A percentile compares a stretch with the other conserved stretches of the same genome.
phyloP scores from a whole-genome alignment of 2,888 invertebrate genomes.

The Andrena haemorrhoa region DNA sequence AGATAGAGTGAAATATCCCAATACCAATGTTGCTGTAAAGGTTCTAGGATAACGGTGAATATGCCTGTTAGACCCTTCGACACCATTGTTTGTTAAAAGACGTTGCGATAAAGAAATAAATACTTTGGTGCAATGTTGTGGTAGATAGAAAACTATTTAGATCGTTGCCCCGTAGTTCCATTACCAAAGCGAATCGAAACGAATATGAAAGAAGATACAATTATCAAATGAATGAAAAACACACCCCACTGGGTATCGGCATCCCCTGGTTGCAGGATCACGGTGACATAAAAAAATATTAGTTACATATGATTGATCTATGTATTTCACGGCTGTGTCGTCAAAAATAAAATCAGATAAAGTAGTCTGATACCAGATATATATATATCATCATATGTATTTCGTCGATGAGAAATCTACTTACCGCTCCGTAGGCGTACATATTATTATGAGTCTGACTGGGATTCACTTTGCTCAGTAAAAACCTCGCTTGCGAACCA shows the following conservation, averaged over 20 bases:
- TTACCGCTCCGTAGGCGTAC: slow-evolving; percentile 97
- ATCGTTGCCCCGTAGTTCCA: slow-evolving; percentile 18
- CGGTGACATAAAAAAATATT: slow-evolving; percentile 82
- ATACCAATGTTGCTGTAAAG: background rate
- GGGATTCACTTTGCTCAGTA: slow-evolving; percentile 99
- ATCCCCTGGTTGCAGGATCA: slow-evolving; percentile 87
- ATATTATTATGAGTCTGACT: slow-evolving; percentile 99
- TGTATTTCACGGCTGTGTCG: background rate
- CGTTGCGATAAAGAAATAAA: slow-evolving; percentile 22
- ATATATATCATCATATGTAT: background rate
- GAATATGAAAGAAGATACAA: slow-evolving; percentile 52
- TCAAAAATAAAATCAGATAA: slow-evolving; percentile 1
- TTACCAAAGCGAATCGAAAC: slow-evolving; percentile 59
- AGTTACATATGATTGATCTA: slow-evolving; percentile 73
- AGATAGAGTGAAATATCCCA: slow-evolving; percentile 14
- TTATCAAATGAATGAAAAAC: slow-evolving; percentile 84
- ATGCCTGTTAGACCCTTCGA: slow-evolving; percentile 21
- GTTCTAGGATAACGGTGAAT: slow-evolving; percentile 6
- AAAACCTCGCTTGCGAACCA: slow-evolving; percentile 99
- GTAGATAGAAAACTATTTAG: slow-evolving; percentile 14
- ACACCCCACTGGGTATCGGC: slow-evolving; percentile 90
- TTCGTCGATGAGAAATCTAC: slow-evolving; percentile 81
- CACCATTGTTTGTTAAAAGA: background rate
- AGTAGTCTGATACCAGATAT: slow-evolving; percentile 9
- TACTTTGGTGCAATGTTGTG: background rate